Conservation (phyloP, 2,797 vertebrate genomes). For the Carcharodon carcharias region DNA sequence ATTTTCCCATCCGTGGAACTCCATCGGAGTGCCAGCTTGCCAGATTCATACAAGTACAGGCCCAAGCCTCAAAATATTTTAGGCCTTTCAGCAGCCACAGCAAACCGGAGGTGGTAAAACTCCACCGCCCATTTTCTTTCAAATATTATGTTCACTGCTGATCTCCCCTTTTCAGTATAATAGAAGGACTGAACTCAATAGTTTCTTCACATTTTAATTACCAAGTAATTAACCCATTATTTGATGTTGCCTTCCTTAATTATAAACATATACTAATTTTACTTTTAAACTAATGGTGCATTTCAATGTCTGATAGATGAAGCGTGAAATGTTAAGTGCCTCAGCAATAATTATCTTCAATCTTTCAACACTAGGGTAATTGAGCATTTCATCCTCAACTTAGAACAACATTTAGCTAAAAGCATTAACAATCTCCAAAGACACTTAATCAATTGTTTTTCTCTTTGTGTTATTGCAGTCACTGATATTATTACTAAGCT, state of each 20-base stretch:
- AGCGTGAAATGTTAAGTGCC: background rate
- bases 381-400: background rate
- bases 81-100: background rate
- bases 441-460: conserved; percentile 43
- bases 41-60: background rate
- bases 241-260: background rate
- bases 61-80: background rate
- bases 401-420: conserved; percentile 41
- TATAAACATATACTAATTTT: conserved; percentile 14
- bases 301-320: background rate
- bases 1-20: background rate
- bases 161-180: background rate
- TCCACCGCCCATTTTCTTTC: background rate
- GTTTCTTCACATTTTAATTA: background rate
- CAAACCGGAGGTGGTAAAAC: background rate
- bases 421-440: conserved; percentile 36
- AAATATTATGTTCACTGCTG: background rate
- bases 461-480: conserved; percentile 44
- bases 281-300: conserved; percentile 12
- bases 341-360: conserved; percentile 25
- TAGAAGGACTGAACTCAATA: background rate
- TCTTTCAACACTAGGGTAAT: background rate
- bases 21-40: background rate
- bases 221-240: background rate
- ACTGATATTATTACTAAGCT: conserved; percentile 41